These are phyloP conservation scores for Leptinotarsa haldemani DNA, from an alignment of 2,888 invertebrate species.

Conservation along the genomic window DNA sequence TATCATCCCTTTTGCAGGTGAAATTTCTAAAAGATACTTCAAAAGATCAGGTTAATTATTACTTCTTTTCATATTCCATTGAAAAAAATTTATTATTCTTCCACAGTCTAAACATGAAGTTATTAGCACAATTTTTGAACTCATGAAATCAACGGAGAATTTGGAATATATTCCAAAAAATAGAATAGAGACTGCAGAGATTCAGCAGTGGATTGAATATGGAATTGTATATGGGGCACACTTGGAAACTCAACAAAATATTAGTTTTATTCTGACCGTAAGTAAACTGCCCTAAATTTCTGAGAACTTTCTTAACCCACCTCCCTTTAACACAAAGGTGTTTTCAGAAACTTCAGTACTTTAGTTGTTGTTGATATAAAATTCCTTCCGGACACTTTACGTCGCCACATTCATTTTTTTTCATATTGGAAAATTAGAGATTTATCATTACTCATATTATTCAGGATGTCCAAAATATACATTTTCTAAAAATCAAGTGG, in stretches of 20 bases:
- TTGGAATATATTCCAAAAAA: constrained; percentile 47
- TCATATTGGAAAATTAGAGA: no score
- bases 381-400: no score
- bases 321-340: no score
- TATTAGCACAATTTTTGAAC: constrained; percentile 57
- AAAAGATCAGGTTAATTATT: constrained; percentile 22
- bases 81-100: not conserved
- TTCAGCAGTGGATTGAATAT: constrained; percentile 63
- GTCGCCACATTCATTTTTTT: no score
- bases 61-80: not conserved
- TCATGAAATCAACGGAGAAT: constrained; percentile 54
- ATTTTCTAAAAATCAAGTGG: no score
- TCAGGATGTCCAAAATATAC: no score
- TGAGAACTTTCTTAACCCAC: no score
- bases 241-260: constrained; percentile 42
- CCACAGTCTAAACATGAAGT: constrained; percentile 39
- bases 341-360: no score
- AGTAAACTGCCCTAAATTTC: constrained; percentile 23
- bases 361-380: no score
- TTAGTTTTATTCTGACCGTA: constrained; percentile 55
- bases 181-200: constrained; percentile 55
- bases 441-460: no score
- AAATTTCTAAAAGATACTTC: constrained; percentile 26
- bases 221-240: constrained; percentile 55
- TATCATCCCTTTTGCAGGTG: constrained; percentile 29